phyloP scores from a whole-genome alignment of 2,797 vertebrate species.

The Gadopsis bispinosus region DNA sequence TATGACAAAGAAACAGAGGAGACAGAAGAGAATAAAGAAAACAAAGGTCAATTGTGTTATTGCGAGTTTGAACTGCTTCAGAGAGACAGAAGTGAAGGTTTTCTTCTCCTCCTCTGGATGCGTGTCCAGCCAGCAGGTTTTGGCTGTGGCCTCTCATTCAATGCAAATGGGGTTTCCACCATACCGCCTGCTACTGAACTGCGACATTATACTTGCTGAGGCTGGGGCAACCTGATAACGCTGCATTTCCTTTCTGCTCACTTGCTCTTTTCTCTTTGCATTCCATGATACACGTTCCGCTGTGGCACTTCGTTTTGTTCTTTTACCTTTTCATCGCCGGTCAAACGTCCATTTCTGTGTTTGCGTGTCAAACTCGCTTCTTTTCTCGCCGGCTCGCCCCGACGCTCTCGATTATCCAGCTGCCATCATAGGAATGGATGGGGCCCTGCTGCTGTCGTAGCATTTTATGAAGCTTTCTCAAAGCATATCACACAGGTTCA shows the following conservation, averaged over 20 bases:
- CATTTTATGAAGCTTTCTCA: slow-evolving; percentile 32
- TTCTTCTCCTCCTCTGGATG: slow-evolving; percentile 50
- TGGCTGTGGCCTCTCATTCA: slow-evolving; percentile 68
- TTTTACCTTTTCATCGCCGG: slow-evolving; percentile 43
- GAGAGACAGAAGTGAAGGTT: slow-evolving; percentile 22
- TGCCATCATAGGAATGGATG: slow-evolving; percentile 23
- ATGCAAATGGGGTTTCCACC: slow-evolving; percentile 67
- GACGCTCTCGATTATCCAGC: slow-evolving; percentile 30
- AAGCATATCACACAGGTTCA: background rate
- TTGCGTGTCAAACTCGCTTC: slow-evolving; percentile 21
- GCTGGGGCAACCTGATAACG: slow-evolving; percentile 70
- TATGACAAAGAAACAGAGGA: slow-evolving; percentile 16
- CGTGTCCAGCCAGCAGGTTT: slow-evolving; percentile 52
- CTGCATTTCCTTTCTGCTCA: slow-evolving; percentile 24
- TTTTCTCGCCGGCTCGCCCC: slow-evolving; percentile 23
- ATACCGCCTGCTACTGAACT: slow-evolving; percentile 39
- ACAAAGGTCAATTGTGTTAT: slow-evolving; percentile 17
- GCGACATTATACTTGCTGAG: slow-evolving; percentile 46
- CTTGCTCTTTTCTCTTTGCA: slow-evolving; percentile 16
- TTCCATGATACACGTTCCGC: slow-evolving; percentile 26
- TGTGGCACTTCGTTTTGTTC: slow-evolving; percentile 48
- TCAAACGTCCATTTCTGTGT: slow-evolving; percentile 20
- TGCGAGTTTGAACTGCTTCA: slow-evolving; percentile 26
- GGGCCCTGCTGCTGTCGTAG: background rate
- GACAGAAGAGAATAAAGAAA: background rate